These are phyloP conservation scores for Lycodopsis pacificus DNA, from an alignment of 2,797 vertebrate species.

Conservation along the genomic window DNA sequence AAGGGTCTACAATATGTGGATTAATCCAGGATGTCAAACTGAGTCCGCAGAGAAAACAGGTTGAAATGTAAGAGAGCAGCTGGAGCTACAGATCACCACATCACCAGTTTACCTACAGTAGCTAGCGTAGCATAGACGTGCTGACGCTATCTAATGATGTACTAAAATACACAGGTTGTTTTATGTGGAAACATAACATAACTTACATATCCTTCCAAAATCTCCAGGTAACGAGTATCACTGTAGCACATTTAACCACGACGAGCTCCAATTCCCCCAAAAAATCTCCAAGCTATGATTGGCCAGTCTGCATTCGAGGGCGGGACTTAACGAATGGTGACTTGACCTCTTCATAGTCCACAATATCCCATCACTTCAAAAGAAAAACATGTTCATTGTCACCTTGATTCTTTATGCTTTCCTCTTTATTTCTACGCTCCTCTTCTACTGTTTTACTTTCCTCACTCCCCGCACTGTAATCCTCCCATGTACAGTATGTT, in stretches of 20 bases:
- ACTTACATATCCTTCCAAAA: background rate
- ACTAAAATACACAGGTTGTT: background rate
- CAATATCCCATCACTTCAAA: background rate
- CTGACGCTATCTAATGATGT: background rate
- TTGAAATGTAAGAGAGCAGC: too few species aligned
- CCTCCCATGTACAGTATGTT: background rate
- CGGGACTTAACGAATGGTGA: background rate
- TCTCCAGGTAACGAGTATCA: background rate
- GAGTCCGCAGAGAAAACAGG: too few species aligned
- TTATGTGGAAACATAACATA: background rate
- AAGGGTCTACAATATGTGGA: too few species aligned
- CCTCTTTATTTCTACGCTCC: background rate
- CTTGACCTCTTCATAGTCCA: background rate
- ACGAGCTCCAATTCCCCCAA: background rate
- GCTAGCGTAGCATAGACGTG: too few species aligned
- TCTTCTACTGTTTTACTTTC: too few species aligned
- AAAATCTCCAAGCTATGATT: too few species aligned
- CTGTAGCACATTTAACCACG: background rate
- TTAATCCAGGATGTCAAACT: too few species aligned
- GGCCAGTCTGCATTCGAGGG: too few species aligned
- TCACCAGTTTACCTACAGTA: too few species aligned
- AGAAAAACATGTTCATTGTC: background rate
- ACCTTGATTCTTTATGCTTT: background rate
- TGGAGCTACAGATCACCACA: background rate
- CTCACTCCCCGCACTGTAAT: background rate